phyloP scores from a whole-genome alignment of 2,113 vertebrate species.

The Laticauda laticaudata region DNA sequence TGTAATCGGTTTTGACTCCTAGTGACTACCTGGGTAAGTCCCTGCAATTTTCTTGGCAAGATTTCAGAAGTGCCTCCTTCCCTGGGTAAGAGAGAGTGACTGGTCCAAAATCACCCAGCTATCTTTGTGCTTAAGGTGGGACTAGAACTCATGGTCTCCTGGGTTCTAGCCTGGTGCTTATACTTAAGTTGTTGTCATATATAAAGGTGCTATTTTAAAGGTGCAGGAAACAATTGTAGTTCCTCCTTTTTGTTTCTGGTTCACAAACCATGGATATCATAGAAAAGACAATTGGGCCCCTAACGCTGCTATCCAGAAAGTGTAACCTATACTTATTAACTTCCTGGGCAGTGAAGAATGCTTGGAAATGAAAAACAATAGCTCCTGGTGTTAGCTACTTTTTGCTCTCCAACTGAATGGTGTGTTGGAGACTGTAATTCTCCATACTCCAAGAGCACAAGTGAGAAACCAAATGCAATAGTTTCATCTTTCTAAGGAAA shows the following conservation, averaged over 20 bases:
- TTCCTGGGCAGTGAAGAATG: background rate
- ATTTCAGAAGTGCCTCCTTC: background rate
- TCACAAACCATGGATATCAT: background rate
- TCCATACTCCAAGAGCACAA: background rate
- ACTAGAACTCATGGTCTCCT: background rate
- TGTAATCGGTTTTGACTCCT: background rate
- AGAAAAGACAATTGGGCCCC: background rate
- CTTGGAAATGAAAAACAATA: background rate
- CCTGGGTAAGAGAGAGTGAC: background rate
- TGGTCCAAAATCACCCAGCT: background rate
- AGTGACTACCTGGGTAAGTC: background rate
- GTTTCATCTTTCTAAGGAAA: background rate
- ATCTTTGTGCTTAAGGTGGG: background rate
- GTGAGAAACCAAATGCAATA: background rate
- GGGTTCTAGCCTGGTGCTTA: background rate
- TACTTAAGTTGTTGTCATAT: background rate
- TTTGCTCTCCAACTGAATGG: background rate
- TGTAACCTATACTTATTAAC: background rate
- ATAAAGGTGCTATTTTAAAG: background rate
- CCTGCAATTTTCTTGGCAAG: background rate
- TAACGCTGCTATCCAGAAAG: background rate
- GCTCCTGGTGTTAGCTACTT: background rate
- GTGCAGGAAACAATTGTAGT: background rate
- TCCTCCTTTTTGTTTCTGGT: background rate
- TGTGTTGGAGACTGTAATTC: background rate